Evolutionary conservation across 2,113 vertebrate species (phyloP), one percentile per base, ranked within the genome.

Genomic region (Hiodon tergisus): DNA sequence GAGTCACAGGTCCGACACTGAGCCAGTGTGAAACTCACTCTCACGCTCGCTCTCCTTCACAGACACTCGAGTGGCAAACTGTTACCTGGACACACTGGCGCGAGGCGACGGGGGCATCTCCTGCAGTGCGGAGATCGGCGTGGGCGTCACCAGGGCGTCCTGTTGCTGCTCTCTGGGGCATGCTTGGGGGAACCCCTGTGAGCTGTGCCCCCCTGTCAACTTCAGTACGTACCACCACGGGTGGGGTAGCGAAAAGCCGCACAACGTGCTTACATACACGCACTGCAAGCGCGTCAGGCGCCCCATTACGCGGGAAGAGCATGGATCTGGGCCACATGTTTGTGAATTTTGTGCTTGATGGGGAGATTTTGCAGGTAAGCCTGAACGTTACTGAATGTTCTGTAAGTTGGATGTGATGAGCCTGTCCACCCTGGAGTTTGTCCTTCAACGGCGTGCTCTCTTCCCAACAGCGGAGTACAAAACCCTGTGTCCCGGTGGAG

Each of bases 111-210:
- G 83, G 0, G 95, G 88, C 80, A 88, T 96, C 77, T 88, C 91
- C 78, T 99, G 97, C 82, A 95, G 93, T 86, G 95, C 93, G 78
- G 97, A 98, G 87, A 98, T 99, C 0, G 97, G 97, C 70, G 94
- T 97, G 14, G 94, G 95, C 0, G 95, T 99, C 72, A 94, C 96
- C 69, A 98, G 97, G 79, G 96, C 97, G 0, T 98, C 97, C 71
- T 99, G 97, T 79, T 99, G 97, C 83, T 99, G 97, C 75, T 98
- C 97, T 1, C 83, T 90, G 83, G 97, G 97, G 10, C 91, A 81
- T 76, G 96, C 93, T 31, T 99, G 97, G 97, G 97, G 97, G 3
- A 94, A 91, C 60, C 97, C 97, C 1, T 99, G 97, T 83, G 96
- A 99, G 86, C 83, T 90, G 48, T 99, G 97, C 73, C 97, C 97